Evolutionary conservation across 2,888 invertebrate species (phyloP).

Genomic region (Lumbricus terrestris): DNA sequence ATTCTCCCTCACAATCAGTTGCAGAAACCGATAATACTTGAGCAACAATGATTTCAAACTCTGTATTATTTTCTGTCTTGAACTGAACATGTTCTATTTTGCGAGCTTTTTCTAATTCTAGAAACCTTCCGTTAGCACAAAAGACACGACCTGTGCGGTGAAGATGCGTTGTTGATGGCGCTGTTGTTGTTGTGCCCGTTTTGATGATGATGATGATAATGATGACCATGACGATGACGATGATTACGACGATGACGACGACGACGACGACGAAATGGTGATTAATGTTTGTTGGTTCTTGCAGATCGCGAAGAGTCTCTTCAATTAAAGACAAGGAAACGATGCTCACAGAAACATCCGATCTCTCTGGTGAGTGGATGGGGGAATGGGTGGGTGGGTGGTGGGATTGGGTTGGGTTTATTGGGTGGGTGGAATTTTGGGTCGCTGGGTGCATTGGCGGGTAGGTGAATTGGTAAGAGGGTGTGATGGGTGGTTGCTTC

Average conservation of each 20-base stretch:
- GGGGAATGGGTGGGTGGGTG: too few species aligned
- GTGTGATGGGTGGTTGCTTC: too few species aligned
- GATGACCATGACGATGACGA: neutral
- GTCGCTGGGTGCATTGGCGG: too few species aligned
- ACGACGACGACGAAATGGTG: neutral
- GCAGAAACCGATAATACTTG: too few species aligned
- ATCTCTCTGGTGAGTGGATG: neutral
- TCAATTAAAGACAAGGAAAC: neutral
- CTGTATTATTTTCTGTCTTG: too few species aligned
- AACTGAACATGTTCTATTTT: too few species aligned
- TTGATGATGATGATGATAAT: neutral
- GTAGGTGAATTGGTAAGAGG: too few species aligned
- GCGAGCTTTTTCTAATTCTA: too few species aligned
- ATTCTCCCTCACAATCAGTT: too few species aligned
- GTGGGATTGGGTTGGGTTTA: too few species aligned
- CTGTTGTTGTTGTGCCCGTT: neutral
- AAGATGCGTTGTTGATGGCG: neutral
- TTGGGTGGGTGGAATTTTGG: neutral
- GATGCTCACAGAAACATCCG: neutral
- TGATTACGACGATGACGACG: neutral
- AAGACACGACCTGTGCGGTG: neutral
- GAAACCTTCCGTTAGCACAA: too few species aligned
- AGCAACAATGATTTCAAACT: too few species aligned
- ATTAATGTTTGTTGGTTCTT: neutral
- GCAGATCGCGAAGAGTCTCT: neutral